A percentile compares a stretch with the other conserved stretches of the same genome.
Evolutionary conservation across 37 sponge, comb jelly and placozoan species (phyloP).

Genomic region (Spongilla lacustris): DNA sequence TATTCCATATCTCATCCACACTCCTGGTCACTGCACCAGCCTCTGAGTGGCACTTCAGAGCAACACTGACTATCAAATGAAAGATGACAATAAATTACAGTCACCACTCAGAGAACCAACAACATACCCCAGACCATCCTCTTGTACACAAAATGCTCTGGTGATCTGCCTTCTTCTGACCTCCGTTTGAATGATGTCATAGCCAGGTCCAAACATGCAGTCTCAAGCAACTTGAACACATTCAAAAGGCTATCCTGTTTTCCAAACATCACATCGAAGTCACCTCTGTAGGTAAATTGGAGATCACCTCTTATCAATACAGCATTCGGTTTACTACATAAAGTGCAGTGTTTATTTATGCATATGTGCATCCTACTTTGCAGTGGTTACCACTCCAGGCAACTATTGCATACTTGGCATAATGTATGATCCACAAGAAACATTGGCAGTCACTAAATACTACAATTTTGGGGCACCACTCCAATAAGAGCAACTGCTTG

Average conservation of each 20-base stretch:
- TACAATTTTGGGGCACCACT: too few species aligned
- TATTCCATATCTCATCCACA: not conserved
- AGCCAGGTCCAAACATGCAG: constrained; percentile 42
- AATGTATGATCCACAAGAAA: too few species aligned
- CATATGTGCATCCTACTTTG: too few species aligned
- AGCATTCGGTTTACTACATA: too few species aligned
- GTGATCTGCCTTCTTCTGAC: not conserved
- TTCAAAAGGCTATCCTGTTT: not conserved
- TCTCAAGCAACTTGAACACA: constrained; percentile 53
- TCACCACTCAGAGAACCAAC: not conserved
- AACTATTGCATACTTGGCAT: too few species aligned
- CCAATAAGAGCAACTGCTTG: too few species aligned
- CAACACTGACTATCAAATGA: not conserved
- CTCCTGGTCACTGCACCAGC: not conserved
- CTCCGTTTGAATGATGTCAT: constrained; percentile 3
- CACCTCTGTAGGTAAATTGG: constrained; percentile 5
- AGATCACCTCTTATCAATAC: not conserved
- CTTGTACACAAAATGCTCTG: constrained; percentile 31
- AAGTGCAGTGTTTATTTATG: too few species aligned
- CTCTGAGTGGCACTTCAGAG: not conserved
- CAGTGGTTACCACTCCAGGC: too few species aligned
- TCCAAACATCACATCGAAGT: constrained; percentile 51
- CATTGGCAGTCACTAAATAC: too few species aligned
- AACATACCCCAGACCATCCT: constrained; percentile 67
- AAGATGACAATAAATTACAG: not conserved